Percentiles rank a stretch among this genome's conserved stretches.
These are phyloP conservation scores for Sturmia bella DNA, from an alignment of 2,888 invertebrate species.

Conservation along the genomic window DNA sequence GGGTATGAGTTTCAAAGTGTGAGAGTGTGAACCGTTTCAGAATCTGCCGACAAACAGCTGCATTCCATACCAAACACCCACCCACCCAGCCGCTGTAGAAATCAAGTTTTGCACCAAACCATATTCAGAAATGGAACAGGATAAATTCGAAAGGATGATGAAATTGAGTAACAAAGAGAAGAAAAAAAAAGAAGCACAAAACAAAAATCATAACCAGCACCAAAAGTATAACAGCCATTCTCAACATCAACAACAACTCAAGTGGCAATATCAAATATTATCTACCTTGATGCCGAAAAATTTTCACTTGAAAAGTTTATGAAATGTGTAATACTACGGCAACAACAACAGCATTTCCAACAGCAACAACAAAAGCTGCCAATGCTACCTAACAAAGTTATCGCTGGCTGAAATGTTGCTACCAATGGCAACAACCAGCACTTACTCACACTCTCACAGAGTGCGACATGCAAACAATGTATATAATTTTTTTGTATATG, in stretches of 20 bases:
- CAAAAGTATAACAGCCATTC: slow-evolving; percentile 35
- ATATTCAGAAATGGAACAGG: background rate
- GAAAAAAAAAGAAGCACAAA: background rate
- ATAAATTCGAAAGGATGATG: slow-evolving; percentile 42
- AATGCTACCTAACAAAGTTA: slow-evolving; percentile 35
- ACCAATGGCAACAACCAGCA: slow-evolving; percentile 59
- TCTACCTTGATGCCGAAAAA: slow-evolving; percentile 70
- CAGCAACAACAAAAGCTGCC: slow-evolving; percentile 23
- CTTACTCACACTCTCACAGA: slow-evolving; percentile 13
- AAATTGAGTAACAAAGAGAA: slow-evolving; percentile 38
- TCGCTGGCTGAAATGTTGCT: slow-evolving; percentile 41
- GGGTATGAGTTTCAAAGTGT: background rate
- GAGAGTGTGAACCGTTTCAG: slow-evolving; percentile 35
- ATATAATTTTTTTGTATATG: too few relatives aligned
- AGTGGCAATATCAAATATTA: slow-evolving; percentile 74
- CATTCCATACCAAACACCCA: background rate
- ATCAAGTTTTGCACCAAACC: slow-evolving; percentile 7
- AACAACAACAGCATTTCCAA: slow-evolving; percentile 27
- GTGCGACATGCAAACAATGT: too few relatives aligned
- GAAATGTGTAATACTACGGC: slow-evolving; percentile 21
- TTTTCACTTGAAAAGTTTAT: slow-evolving; percentile 65
- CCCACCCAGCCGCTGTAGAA: slow-evolving; percentile 20
- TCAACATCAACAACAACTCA: slow-evolving; percentile 63
- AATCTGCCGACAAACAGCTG: background rate
- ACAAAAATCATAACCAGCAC: background rate